Conservation (phyloP, 2,888 invertebrate species). For the Drosophila parthenogenetica region DNA sequence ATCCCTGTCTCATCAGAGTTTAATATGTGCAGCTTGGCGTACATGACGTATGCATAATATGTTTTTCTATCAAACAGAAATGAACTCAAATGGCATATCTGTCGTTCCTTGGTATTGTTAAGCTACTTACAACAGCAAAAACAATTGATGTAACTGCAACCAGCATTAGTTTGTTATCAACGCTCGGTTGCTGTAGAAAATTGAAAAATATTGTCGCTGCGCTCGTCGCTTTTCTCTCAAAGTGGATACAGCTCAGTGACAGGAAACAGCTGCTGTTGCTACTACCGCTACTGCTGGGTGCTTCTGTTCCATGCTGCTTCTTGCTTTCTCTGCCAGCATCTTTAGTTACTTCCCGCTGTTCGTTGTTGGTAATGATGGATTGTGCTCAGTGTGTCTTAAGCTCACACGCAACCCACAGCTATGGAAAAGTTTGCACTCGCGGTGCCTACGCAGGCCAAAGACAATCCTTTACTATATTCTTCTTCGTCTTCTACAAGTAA, state of each 20-base stretch:
- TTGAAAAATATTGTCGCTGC: conserved; percentile 78
- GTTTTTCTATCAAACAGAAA: conserved; percentile 39
- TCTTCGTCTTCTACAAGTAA: neutral
- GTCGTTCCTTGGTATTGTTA: conserved; percentile 23
- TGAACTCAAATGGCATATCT: conserved; percentile 39
- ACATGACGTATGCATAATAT: conserved; percentile 41
- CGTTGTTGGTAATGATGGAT: conserved; percentile 67
- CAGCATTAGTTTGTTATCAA: conserved; percentile 77
- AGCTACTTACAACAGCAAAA: conserved; percentile 29
- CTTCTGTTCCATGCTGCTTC: conserved; percentile 9
- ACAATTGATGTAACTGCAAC: conserved; percentile 46
- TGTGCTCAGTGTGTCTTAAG: conserved; percentile 68
- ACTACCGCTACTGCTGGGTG: conserved; percentile 6
- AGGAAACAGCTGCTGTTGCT: conserved; percentile 42
- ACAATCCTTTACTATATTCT: conserved; percentile 40
- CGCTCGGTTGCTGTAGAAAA: conserved; percentile 77
- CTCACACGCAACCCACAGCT: conserved; percentile 51
- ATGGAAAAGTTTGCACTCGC: conserved; percentile 67
- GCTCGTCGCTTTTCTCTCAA: conserved; percentile 28
- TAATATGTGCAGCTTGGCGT: conserved; percentile 26
- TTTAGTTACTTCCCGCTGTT: conserved; percentile 16
- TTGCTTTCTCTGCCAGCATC: conserved; percentile 13
- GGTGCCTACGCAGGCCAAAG: conserved; percentile 62
- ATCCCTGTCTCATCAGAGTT: conserved; percentile 15
- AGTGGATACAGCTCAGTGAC: conserved; percentile 50